These are phyloP conservation scores for Theretra japonica DNA, from an alignment of 2,888 invertebrate genomes.

Conservation along the genomic window DNA sequence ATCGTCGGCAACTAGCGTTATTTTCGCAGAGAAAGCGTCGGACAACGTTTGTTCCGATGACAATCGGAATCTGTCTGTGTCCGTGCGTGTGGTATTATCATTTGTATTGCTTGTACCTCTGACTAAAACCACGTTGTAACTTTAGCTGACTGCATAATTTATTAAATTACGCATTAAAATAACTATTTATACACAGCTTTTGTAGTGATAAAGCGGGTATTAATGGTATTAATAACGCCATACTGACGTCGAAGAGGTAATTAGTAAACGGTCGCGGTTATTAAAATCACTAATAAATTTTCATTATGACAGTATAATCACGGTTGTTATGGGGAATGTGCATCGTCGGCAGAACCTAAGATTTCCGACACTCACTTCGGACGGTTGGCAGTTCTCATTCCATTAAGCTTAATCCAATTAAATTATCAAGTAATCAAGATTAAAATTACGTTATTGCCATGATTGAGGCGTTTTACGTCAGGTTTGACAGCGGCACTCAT, in stretches of 20 bases:
- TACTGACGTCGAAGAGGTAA: conserved; percentile 54
- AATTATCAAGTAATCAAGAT: conserved; percentile 58
- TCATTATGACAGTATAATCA: conserved; percentile 71
- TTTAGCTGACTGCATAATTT: conserved; percentile 58
- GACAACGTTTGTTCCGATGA: conserved; percentile 73
- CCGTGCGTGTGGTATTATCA: conserved; percentile 64
- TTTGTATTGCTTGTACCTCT: conserved; percentile 65
- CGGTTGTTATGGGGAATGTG: conserved; percentile 60
- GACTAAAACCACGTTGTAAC: conserved; percentile 57
- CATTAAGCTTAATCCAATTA: conserved; percentile 75
- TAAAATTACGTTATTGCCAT: conserved; percentile 58
- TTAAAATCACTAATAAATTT: conserved; percentile 70
- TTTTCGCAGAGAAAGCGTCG: conserved; percentile 64
- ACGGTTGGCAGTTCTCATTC: conserved; percentile 53
- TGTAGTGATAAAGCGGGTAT: conserved; percentile 11
- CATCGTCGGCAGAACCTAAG: conserved; percentile 53
- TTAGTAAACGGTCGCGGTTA: conserved; percentile 63
- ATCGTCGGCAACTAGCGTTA: conserved; percentile 67
- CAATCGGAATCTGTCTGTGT: conserved; percentile 78
- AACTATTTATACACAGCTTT: conserved; percentile 35
- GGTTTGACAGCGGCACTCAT: conserved; percentile 46
- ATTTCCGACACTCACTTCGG: conserved; percentile 47
- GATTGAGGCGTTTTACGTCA: conserved; percentile 58
- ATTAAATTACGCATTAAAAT: conserved; percentile 55
- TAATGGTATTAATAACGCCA: conserved; percentile 34